Evolutionary conservation across 2,888 invertebrate species (phyloP).

Genomic region (Noctua janthina): DNA sequence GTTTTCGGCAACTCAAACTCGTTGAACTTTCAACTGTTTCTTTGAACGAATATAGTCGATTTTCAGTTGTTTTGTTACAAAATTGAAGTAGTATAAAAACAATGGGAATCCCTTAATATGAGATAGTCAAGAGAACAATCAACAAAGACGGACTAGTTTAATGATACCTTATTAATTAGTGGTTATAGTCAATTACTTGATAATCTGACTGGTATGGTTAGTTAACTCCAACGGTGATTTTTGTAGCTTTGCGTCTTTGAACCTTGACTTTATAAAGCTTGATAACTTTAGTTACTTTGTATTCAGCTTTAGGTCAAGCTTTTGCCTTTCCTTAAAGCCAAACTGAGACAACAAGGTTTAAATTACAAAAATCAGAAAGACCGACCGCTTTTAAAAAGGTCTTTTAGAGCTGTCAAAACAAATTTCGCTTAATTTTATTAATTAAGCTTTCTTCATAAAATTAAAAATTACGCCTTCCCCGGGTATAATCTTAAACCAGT

Average conservation of each 20-base stretch:
- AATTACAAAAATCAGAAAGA: too few relatives aligned
- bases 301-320: too few relatives aligned
- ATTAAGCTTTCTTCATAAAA: too few relatives aligned
- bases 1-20: neutral
- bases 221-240: neutral
- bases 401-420: too few relatives aligned
- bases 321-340: too few relatives aligned
- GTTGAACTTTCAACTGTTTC: slow-evolving; percentile 29
- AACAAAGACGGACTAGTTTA: slow-evolving; percentile 30
- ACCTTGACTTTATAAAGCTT: neutral
- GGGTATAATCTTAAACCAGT: too few relatives aligned
- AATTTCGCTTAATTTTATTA: too few relatives aligned
- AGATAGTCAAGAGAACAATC: slow-evolving; percentile 18
- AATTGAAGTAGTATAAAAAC: slow-evolving; percentile 25
- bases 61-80: neutral
- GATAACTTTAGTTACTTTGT: neutral
- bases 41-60: fast-evolving
- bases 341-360: too few relatives aligned
- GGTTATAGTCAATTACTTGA: slow-evolving; percentile 10
- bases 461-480: too few relatives aligned
- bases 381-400: too few relatives aligned
- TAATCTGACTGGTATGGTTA: neutral
- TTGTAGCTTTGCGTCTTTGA: neutral
- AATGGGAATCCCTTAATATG: slow-evolving; percentile 42
- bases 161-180: slow-evolving; percentile 17